Evolutionary conservation across 2,888 invertebrate genomes (phyloP).

Genomic region (Cryptocephalus moraei): DNA sequence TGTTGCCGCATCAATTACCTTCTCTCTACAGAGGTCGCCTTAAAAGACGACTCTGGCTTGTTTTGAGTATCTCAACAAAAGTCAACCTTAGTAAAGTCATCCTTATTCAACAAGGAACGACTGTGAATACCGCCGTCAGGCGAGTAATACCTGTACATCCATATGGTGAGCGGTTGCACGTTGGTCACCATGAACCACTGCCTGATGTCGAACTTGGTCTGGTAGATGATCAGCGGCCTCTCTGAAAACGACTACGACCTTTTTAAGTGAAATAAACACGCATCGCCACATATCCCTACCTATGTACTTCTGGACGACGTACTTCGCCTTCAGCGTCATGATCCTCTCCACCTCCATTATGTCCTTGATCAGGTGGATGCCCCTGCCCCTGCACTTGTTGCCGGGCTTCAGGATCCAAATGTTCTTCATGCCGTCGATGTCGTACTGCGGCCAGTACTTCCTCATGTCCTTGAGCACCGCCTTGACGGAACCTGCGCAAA

Average conservation of each 20-base stretch:
- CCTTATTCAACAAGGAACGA: too few species aligned
- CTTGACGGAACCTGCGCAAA: conserved; percentile 41
- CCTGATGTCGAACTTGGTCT: conserved; percentile 89
- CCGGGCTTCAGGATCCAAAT: conserved; percentile 95
- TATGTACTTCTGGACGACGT: conserved; percentile 92
- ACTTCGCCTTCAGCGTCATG: conserved; percentile 61
- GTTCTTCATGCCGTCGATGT: conserved; percentile 76
- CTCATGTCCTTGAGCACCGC: conserved; percentile 55
- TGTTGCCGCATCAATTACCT: too few species aligned
- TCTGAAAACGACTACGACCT: conserved; percentile 48
- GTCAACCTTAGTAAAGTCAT: too few species aligned
- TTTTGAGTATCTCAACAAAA: too few species aligned
- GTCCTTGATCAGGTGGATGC: conserved; percentile 77
- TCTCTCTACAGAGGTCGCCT: too few species aligned
- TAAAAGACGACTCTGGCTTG: too few species aligned
- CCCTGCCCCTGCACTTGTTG: conserved; percentile 84
- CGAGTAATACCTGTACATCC: conserved; percentile 92
- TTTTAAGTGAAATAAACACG: conserved; percentile 8
- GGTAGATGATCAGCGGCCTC: conserved; percentile 75
- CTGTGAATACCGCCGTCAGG: too few species aligned
- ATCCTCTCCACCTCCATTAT: conserved; percentile 74
- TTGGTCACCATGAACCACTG: conserved; percentile 93
- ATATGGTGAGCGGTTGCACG: conserved; percentile 81
- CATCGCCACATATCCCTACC: conserved; percentile 45
- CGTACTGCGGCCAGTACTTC: conserved; percentile 71